Evolutionary conservation across 2,797 vertebrate species (phyloP).

Genomic region (Rhincodon typus): DNA sequence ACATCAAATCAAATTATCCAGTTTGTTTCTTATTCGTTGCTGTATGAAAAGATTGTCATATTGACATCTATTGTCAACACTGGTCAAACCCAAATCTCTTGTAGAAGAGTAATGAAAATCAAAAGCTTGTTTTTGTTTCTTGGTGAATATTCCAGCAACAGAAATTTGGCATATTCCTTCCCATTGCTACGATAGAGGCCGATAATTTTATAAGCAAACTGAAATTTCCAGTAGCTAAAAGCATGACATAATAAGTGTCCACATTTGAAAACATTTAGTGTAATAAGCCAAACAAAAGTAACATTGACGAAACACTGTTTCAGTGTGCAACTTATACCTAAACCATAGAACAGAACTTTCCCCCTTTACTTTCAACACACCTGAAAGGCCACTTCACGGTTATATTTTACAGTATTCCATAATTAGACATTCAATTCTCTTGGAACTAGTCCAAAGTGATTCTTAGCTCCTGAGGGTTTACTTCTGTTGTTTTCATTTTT

Average conservation of each 20-base stretch:
- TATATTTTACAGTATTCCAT: background rate
- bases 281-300: background rate
- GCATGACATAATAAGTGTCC: background rate
- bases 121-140: background rate
- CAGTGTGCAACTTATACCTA: background rate
- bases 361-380: background rate
- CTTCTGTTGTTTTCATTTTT: too few species aligned
- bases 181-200: background rate
- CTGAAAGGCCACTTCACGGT: background rate
- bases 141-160: background rate
- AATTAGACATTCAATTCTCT: background rate
- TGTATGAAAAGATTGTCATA: background rate
- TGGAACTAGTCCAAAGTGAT: background rate
- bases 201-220: background rate
- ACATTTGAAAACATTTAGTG: background rate
- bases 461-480: background rate
- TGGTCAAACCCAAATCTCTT: background rate
- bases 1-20: background rate
- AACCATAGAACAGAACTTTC: background rate
- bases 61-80: background rate
- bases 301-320: background rate
- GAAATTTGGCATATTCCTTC: background rate
- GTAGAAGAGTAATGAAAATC: too few species aligned
- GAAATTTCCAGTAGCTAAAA: background rate
- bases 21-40: background rate